These are phyloP conservation scores for Radopholus similis DNA, from an alignment of 1,140 invertebrate genomes.

Conservation along the genomic window DNA sequence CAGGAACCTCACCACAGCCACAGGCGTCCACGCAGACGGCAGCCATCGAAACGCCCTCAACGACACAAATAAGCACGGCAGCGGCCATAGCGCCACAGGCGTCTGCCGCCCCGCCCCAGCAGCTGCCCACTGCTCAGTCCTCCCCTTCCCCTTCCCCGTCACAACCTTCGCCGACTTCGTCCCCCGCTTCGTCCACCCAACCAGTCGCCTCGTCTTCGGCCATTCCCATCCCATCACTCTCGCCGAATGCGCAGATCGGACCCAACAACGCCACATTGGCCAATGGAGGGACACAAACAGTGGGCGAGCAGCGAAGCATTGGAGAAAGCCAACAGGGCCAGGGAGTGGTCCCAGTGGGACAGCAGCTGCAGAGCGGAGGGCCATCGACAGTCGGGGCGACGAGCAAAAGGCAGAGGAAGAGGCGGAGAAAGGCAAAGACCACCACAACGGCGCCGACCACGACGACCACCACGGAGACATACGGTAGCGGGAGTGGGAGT, in stretches of 20 bases:
- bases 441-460: constrained; percentile 1
- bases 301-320: neutral
- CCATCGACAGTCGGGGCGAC: neutral
- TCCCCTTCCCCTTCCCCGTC: no score
- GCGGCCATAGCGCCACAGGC: constrained; percentile 2
- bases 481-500: no score
- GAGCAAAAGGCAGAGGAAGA: neutral
- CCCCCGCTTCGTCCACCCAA: no score
- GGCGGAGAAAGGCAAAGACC: neutral
- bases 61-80: neutral
- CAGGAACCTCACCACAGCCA: neutral
- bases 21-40: neutral
- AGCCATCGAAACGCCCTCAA: neutral
- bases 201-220: no score
- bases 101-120: constrained; percentile 9
- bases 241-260: no score
- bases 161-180: no score
- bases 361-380: neutral
- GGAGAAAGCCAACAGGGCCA: neutral
- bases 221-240: no score
- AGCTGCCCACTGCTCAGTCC: neutral
- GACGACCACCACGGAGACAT: no score
- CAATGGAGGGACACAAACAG: no score
- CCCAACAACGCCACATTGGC: no score
- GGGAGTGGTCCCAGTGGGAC: neutral